Conservation (phyloP, 2,888 invertebrate species). For the Tetragnatha montana region DNA sequence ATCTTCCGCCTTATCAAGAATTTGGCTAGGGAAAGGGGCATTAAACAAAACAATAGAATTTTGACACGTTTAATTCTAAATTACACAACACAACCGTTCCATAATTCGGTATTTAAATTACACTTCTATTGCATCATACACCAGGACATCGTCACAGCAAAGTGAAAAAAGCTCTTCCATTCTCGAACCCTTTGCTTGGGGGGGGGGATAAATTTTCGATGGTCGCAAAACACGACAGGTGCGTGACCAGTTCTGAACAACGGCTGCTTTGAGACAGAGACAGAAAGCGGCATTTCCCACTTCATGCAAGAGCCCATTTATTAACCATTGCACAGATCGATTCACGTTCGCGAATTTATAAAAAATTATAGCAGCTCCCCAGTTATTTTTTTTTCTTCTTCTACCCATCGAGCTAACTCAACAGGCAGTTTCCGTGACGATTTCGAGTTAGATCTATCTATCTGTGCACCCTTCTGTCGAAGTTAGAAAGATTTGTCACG, state of each 20-base stretch:
- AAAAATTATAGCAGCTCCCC: background rate
- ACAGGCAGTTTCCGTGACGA: conserved; percentile 22
- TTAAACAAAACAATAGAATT: background rate
- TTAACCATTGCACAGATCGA: conserved; percentile 14
- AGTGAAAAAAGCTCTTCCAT: no score
- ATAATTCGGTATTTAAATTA: background rate
- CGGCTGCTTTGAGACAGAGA: background rate
- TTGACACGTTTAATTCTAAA: background rate
- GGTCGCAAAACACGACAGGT: background rate
- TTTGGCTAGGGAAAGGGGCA: no score
- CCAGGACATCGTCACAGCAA: no score
- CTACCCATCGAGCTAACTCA: background rate
- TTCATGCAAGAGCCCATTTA: conserved; percentile 9
- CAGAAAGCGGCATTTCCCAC: background rate
- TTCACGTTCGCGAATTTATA: conserved; percentile 1
- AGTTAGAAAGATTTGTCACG: background rate
- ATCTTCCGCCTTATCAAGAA: no score
- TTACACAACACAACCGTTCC: background rate
- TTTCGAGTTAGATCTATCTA: background rate
- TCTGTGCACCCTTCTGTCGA: background rate
- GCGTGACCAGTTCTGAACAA: background rate
- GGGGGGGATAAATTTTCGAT: background rate
- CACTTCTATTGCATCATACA: background rate
- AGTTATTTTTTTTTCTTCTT: no score
- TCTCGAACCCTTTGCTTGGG: background rate